Percentiles rank a stretch among this genome's conserved stretches.
These are phyloP conservation scores for Dromiciops gliroides DNA, from an alignment of 2,113 vertebrate species.

Conservation along the genomic window DNA sequence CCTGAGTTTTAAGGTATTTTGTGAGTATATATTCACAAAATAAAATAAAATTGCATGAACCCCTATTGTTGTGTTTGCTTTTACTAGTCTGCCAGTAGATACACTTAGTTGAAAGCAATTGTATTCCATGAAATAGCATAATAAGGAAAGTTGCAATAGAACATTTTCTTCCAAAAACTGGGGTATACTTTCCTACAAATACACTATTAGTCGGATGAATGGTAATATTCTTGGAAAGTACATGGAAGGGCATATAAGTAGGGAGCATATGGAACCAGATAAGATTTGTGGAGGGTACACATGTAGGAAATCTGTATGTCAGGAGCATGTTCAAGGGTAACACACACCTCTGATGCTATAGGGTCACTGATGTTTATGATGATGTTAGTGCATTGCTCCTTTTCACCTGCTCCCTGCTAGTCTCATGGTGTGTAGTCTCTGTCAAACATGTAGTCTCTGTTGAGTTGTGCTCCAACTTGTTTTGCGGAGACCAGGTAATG, in stretches of 20 bases:
- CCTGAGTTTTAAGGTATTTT: not conserved
- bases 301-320: not conserved
- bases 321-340: not conserved
- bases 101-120: not conserved
- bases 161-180: not conserved
- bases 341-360: not conserved
- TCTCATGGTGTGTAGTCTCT: not conserved
- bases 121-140: not conserved
- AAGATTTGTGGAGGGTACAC: not conserved
- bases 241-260: not conserved
- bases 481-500: not conserved
- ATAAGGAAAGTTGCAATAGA: not conserved
- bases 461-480: not conserved
- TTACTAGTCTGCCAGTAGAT: not conserved
- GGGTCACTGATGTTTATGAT: not conserved
- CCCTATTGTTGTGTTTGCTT: not conserved
- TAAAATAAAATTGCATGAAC: not conserved
- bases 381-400: not conserved
- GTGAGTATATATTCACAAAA: not conserved
- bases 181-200: not conserved
- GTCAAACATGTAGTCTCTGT: not conserved
- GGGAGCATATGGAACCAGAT: not conserved
- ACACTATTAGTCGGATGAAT: not conserved
- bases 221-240: not conserved
- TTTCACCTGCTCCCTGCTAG: not conserved